phyloP scores from a whole-genome alignment of 2,888 invertebrate species.

The Drosophila nr. fundita region DNA sequence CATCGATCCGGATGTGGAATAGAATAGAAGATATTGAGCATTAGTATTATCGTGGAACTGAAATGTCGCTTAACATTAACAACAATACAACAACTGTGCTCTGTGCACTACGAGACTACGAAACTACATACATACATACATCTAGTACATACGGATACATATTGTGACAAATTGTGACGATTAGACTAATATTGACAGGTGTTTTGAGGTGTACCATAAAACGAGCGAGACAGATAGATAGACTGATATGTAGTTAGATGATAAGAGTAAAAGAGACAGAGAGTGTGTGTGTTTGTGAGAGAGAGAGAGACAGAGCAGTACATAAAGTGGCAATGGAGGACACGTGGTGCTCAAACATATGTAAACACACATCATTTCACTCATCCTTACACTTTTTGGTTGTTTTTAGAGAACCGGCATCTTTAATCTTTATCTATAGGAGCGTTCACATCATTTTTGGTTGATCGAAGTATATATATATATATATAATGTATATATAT shows the following conservation, averaged over 20 bases:
- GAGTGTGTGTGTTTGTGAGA: neutral
- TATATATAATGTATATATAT: slow-evolving; percentile 31
- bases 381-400: slow-evolving; percentile 84
- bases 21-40: slow-evolving; percentile 11
- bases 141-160: slow-evolving; percentile 13
- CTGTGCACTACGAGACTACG: slow-evolving; percentile 55
- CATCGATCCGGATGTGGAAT: slow-evolving; percentile 8
- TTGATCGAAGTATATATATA: slow-evolving; percentile 43
- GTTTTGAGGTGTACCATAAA: slow-evolving; percentile 17
- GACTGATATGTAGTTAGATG: slow-evolving; percentile 1
- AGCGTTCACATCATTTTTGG: slow-evolving; percentile 43
- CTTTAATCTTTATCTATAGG: slow-evolving; percentile 83
- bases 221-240: slow-evolving; percentile 36
- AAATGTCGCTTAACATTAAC: slow-evolving; percentile 35
- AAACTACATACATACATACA: slow-evolving; percentile 37
- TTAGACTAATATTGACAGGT: slow-evolving; percentile 32
- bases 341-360: slow-evolving; percentile 56
- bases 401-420: slow-evolving; percentile 77
- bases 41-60: slow-evolving; percentile 23
- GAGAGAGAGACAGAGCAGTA: slow-evolving; percentile 32
- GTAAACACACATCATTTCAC: slow-evolving; percentile 61
- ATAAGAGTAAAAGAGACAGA: slow-evolving; percentile 29
- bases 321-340: slow-evolving; percentile 49
- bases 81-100: slow-evolving; percentile 48
- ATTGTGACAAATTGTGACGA: slow-evolving; percentile 14